Evolutionary conservation across 2,797 vertebrate genomes (phyloP).

Genomic region (Channa striata): DNA sequence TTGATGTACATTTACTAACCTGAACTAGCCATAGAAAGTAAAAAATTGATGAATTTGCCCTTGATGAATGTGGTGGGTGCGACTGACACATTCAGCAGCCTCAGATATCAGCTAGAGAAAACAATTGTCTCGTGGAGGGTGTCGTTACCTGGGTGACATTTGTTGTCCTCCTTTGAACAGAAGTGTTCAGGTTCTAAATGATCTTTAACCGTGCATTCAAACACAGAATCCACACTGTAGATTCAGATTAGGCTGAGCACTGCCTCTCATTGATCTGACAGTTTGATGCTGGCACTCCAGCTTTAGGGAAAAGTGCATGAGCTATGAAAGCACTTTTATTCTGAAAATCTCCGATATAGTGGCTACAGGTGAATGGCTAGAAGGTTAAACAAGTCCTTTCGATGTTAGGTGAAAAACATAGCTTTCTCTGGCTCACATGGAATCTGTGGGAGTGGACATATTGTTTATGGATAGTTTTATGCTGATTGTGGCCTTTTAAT

Average conservation of each 20-base stretch:
- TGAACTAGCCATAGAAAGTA: too few relatives aligned
- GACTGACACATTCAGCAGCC: background rate
- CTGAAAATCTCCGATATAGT: background rate
- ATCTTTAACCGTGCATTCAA: conserved; percentile 22
- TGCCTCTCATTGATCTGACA: background rate
- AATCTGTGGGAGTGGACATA: background rate
- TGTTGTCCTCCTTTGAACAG: conserved; percentile 16
- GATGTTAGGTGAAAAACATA: too few relatives aligned
- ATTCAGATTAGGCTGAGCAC: background rate
- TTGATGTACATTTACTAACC: too few relatives aligned
- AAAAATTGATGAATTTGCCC: too few relatives aligned
- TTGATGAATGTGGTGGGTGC: background rate
- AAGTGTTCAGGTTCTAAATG: conserved; percentile 18
- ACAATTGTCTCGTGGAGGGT: conserved; percentile 2
- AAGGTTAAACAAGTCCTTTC: too few relatives aligned
- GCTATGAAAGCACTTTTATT: background rate
- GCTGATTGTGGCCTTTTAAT: conserved; percentile 26
- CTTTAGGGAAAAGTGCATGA: conserved; percentile 19
- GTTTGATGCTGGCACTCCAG: background rate
- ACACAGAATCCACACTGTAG: background rate
- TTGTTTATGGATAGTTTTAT: conserved; percentile 23
- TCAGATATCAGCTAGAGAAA: conserved; percentile 17
- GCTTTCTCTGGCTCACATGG: conserved; percentile 10
- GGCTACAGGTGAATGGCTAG: background rate
- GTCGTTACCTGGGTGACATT: conserved; percentile 15